phyloP scores from a whole-genome alignment of 2,797 vertebrate genomes.

The Rhinatrema bivittatum region DNA sequence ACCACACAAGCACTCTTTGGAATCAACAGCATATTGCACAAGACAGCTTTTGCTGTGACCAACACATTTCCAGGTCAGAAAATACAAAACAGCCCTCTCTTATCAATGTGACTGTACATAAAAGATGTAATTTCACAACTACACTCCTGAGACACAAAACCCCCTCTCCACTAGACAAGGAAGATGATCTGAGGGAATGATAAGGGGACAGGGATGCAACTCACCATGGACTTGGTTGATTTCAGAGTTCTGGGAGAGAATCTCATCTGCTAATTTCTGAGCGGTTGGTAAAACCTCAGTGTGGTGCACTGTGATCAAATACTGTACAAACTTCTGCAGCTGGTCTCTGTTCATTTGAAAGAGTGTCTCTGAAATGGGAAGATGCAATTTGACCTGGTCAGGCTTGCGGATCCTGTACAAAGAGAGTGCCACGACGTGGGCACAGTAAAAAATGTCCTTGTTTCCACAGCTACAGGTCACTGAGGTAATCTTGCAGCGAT shows the following conservation, averaged over 20 bases:
- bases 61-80: too few relatives aligned
- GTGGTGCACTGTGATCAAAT: conserved; percentile 97
- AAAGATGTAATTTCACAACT: too few relatives aligned
- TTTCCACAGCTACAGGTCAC: conserved; percentile 97
- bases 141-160: too few relatives aligned
- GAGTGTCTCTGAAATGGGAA: conserved; percentile 97
- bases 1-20: too few relatives aligned
- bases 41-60: too few relatives aligned
- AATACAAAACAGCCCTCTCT: too few relatives aligned
- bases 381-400: conserved; percentile 95
- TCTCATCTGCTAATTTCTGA: conserved; percentile 94
- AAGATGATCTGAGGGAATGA: too few relatives aligned
- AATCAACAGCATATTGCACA: too few relatives aligned
- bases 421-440: conserved; percentile 92
- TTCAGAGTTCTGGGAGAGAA: conserved; percentile 96
- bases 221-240: conserved; percentile 98
- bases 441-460: conserved; percentile 99
- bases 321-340: conserved; percentile 97
- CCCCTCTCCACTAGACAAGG: too few relatives aligned
- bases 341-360: conserved; percentile 99
- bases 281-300: conserved; percentile 97
- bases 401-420: conserved; percentile 95
- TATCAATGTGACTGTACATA: too few relatives aligned
- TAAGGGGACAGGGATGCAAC: too few relatives aligned
- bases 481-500: conserved; percentile 98